Evolutionary conservation across 2,797 vertebrate species (phyloP), one percentile per base, ranked within the genome.

Genomic region (Gymnodraco acuticeps): DNA sequence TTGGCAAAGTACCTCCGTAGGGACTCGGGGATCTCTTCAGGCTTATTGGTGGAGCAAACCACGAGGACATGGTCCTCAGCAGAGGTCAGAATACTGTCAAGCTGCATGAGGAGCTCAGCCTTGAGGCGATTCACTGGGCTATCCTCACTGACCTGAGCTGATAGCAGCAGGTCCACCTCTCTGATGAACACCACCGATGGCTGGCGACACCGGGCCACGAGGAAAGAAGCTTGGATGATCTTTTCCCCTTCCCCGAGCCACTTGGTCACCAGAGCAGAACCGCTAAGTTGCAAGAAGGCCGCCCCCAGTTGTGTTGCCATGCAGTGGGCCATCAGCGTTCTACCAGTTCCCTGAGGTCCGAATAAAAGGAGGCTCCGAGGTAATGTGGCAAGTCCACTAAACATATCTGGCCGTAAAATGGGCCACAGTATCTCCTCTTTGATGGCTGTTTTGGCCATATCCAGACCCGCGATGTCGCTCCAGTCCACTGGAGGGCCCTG

Each of bases 381-480:
- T 95, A 98, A 95, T 81, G 98, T 95, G 78, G 96, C 92, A 87
- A 99, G 96, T 87, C 97, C 97, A 66, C 95, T 98, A 88, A 99
- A 99, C 80, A 98, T 97, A 83, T 99, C 98, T 77, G 98, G 97
- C 93, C 98, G 96, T 89, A 99, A 95, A 92, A 99, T 96, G 69
- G 98, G 98, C 98, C 98, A 99, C 79, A 99, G 93, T 87, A 99
- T 96, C 94, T 99, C 98, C 93, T 99, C 98, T 89, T 99, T 99
- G 81, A 99, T 96, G 84, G 96, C 94, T 46, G 97, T 97, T 94
- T 99, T 99, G 83, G 97, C 96, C 94, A 98, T 93, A 88, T 99
- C 98, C 66, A 99, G 96, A 76, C 98, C 98, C 48, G 97, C 98
- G 17, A 99, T 98, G 93, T 99, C 98, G n/a, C 89, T 97, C 98